Evolutionary conservation across 2,888 invertebrate species (phyloP), one percentile per base, ranked within the genome.

Genomic region (Philonicus albiceps): DNA sequence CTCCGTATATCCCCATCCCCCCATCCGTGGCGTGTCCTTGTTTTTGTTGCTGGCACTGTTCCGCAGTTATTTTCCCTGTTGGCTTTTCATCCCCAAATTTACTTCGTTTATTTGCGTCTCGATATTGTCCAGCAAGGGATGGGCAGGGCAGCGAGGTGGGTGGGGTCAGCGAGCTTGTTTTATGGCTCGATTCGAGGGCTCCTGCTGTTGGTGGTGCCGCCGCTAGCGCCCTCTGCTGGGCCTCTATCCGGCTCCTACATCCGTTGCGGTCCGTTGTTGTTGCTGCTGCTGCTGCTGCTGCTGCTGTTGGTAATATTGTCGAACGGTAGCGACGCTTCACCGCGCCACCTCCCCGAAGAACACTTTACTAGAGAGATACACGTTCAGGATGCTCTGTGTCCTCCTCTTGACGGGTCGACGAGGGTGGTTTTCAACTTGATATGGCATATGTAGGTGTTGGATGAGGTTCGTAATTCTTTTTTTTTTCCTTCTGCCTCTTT

Each of bases 11-110:
- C 13, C 34, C 31, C 80, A 8, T 16, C 30, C 81, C 64, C 11
- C 27, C 19, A 7, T 27, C 22, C 22, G 1, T 49, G 64, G 64
- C 83, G 72, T 78, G 76, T 87, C 84, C 37, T 34, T 86, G 76
- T 75, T 86, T 83, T 86, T 87, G 74, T 86, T 87, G 87, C 86
- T 81, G 81, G 27, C 78, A 43, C 22, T 78, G 78, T 78, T 85
- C 86, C 43, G 85, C 75, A 74, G 85, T 81, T 86, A 86, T 87
- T 87, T 86, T 86, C 84, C 83, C 84, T 86, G 83, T 87, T 87
- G 84, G 87, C 81, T 87, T 87, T 87, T 87, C 87, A 87, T 87
- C 86, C 87, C 87, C 86, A 84, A 87, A 87, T 87, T 87, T 86
- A 87, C 86, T 75, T 76, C 87, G 87, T 87, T 87, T 87, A 87